Conservation (phyloP, 2,888 invertebrate species). For the Argyresthia albistria region DNA sequence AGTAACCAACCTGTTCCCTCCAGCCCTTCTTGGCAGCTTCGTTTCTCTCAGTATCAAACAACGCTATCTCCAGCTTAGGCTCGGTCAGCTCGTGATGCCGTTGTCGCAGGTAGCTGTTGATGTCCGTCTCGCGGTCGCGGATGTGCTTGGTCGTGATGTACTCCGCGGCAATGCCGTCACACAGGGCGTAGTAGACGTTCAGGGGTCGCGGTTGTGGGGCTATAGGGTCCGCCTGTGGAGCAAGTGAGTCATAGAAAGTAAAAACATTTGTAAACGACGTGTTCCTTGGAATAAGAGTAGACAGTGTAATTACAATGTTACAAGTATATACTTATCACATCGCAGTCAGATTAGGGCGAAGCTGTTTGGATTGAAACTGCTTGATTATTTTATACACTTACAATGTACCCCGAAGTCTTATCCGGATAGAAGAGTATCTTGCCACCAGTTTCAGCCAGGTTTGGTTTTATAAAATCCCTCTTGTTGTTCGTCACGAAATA, state of each 20-base stretch:
- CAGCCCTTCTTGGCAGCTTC: constrained; percentile 59
- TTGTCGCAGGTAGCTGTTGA: constrained; percentile 46
- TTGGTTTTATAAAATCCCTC: constrained; percentile 78
- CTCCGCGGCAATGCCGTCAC: constrained; percentile 75
- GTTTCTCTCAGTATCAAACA: constrained; percentile 70
- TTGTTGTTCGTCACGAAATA: constrained; percentile 76
- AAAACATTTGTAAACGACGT: too few species aligned
- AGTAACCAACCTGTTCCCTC: constrained; percentile 50
- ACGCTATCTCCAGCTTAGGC: constrained; percentile 51
- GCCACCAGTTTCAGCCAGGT: constrained; percentile 79
- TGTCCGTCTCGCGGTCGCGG: constrained; percentile 50
- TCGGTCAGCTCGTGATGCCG: constrained; percentile 54
- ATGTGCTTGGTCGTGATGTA: constrained; percentile 69
- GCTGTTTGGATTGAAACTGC: too few species aligned
- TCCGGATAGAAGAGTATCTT: constrained; percentile 75
- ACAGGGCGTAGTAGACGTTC: constrained; percentile 75
- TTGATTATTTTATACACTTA: constrained; percentile 28
- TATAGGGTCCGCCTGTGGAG: constrained; percentile 72
- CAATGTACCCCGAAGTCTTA: constrained; percentile 77
- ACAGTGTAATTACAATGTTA: too few species aligned
- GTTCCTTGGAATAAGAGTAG: too few species aligned
- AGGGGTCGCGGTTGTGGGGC: constrained; percentile 73
- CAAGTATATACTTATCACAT: too few species aligned
- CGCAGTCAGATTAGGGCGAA: too few species aligned
- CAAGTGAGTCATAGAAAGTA: too few species aligned